Base-by-base conservation (phyloP, 1,140 invertebrate species). In the Leptoteleia sp. region DNA sequence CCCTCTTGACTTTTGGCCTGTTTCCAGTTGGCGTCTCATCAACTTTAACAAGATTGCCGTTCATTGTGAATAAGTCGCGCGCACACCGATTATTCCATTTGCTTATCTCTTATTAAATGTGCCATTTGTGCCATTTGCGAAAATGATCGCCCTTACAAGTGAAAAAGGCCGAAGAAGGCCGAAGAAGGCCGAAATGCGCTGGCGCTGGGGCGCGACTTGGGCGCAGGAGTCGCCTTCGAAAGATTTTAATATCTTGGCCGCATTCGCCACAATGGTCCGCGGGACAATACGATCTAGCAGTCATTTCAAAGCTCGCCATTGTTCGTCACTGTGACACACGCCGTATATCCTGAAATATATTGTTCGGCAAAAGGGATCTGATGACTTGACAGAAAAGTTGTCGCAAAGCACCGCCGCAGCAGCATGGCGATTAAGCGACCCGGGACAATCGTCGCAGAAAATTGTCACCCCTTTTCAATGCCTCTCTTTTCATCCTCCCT, bases 221-320 rank as follows among this genome's bases (percentile, higher is more conserved):
- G 29, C 13, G 1, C 4, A 27, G 29, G 5, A 57, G 11, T 19
- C 17, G 1, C 7, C 40, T 13, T 5, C 19, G 42, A 9, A 45
- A 4, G 15, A 42, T 59, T 59, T 59, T 45, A 59, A 43, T 59
- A 59, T 59, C 38, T 33, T 33, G 38, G 33, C 54, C 29, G 33
- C 17, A 17, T 54, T 37, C 19, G 9, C 33, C 17, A 38, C 33
- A 54, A 54, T 38, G 11, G 17, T 38, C 17, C 1, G 17, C 6
- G 0, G 4, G 25, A 43, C 54, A 43, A 59, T 43, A 7, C 7
- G 5, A 4, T 3, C 35, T n/a, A n/a, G n/a, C 33, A 4, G 33
- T n/a, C n/a, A 29, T 45, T 45, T 59, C 40, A 31, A 42, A 55
- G 37, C 0, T 1, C 9, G n/a, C 50, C 27, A 55, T 55, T 55